phyloP scores from a whole-genome alignment of 2,113 vertebrate species.

The Heterochromis multidens region DNA sequence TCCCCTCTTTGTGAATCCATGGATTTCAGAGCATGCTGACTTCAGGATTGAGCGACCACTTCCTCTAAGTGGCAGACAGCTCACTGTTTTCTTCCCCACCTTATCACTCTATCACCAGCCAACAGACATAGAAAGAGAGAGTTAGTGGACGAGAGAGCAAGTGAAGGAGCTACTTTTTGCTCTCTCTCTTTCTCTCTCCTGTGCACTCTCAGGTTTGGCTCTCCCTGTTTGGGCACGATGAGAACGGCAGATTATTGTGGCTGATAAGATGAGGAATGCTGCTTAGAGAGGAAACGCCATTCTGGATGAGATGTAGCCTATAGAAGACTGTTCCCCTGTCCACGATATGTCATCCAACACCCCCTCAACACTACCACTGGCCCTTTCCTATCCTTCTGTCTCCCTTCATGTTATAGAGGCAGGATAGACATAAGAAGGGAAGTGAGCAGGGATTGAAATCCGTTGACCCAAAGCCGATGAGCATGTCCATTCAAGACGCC shows the following conservation, averaged over 20 bases:
- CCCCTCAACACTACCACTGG: neutral
- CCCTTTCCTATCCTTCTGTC: slow-evolving; percentile 9
- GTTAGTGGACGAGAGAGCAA: slow-evolving; percentile 52
- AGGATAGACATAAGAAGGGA: slow-evolving; percentile 7
- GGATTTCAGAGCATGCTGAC: slow-evolving; percentile 14
- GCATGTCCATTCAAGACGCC: slow-evolving; percentile 68
- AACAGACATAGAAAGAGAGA: slow-evolving; percentile 62
- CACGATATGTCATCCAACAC: slow-evolving; percentile 27
- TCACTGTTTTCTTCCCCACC: slow-evolving; percentile 69
- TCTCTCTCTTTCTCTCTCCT: neutral
- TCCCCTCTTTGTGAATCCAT: neutral
- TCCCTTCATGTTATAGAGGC: neutral
- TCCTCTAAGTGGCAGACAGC: slow-evolving; percentile 79
- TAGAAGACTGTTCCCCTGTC: slow-evolving; percentile 35
- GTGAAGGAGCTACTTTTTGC: slow-evolving; percentile 31
- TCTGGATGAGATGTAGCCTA: slow-evolving; percentile 55
- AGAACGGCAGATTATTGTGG: slow-evolving; percentile 68
- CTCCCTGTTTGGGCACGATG: slow-evolving; percentile 79
- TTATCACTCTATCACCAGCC: slow-evolving; percentile 61
- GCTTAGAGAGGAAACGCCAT: slow-evolving; percentile 65
- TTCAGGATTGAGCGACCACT: slow-evolving; percentile 55
- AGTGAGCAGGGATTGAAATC: slow-evolving; percentile 61
- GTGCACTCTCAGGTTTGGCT: slow-evolving; percentile 42
- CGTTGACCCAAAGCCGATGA: slow-evolving; percentile 63
- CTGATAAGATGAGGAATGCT: slow-evolving; percentile 73